These are phyloP conservation scores for Ridgeia piscesae DNA, from an alignment of 1,140 invertebrate species.

Conservation along the genomic window DNA sequence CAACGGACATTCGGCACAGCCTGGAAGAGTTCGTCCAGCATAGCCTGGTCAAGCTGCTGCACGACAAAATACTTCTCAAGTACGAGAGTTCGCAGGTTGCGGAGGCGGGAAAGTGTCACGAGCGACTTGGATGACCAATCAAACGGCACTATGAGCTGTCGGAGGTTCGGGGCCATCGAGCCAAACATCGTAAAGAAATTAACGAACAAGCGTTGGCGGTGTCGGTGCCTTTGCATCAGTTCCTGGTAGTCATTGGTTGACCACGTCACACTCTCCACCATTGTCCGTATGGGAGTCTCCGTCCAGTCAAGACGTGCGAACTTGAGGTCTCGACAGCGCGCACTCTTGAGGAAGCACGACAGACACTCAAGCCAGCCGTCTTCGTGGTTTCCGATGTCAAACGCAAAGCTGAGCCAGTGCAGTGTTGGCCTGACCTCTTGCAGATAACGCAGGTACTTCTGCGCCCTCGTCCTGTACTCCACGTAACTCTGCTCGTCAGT, in stretches of 20 bases:
- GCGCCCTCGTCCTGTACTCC: slow-evolving; percentile 44
- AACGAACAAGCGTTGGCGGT: slow-evolving; percentile 45
- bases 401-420: slow-evolving; percentile 46
- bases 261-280: slow-evolving; percentile 36
- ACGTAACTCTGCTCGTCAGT: slow-evolving; percentile 39
- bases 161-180: slow-evolving; percentile 38
- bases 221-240: slow-evolving; percentile 39
- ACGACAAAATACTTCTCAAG: slow-evolving; percentile 54
- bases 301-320: slow-evolving; percentile 53
- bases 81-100: slow-evolving; percentile 44
- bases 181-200: slow-evolving; percentile 49
- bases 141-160: slow-evolving; percentile 51
- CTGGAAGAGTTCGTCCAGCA: slow-evolving; percentile 39
- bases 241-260: slow-evolving; percentile 35
- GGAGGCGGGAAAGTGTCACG: slow-evolving; percentile 40
- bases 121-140: slow-evolving; percentile 51
- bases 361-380: slow-evolving; percentile 44
- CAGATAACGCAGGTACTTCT: slow-evolving; percentile 39
- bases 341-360: slow-evolving; percentile 36
- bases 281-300: slow-evolving; percentile 48
- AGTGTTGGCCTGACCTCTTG: slow-evolving; percentile 38
- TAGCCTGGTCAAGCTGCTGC: slow-evolving; percentile 40
- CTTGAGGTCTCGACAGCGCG: slow-evolving; percentile 36
- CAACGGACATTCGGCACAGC: slow-evolving; percentile 33
- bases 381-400: slow-evolving; percentile 47